Evolutionary conservation across 1,140 invertebrate genomes (phyloP).

Genomic region (Rhopalosiphum maidis): DNA sequence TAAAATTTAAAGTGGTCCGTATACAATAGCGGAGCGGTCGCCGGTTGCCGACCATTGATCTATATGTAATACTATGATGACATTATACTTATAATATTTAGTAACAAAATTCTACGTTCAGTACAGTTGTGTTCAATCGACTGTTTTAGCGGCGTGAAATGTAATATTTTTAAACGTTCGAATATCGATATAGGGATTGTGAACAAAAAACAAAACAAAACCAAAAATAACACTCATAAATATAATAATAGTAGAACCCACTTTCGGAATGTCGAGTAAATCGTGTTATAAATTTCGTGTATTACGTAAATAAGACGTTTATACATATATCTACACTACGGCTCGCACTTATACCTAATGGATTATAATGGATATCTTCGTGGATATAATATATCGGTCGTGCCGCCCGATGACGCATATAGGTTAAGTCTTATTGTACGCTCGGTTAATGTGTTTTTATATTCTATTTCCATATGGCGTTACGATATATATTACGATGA

Average conservation of each 20-base stretch:
- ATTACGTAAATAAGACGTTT: not conserved
- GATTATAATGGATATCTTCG: constrained; percentile 17
- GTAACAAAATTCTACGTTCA: not conserved
- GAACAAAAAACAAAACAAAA: not conserved
- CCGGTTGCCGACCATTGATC: no score
- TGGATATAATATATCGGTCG: not conserved
- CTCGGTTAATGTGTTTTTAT: constrained; percentile 24
- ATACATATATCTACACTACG: not conserved
- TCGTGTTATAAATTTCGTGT: not conserved
- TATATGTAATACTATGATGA: no score
- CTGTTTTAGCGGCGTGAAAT: not conserved
- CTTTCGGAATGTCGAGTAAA: not conserved
- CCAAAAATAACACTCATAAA: not conserved
- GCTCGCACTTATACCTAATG: not conserved
- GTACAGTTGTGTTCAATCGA: not conserved
- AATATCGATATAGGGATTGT: not conserved
- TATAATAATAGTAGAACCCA: not conserved
- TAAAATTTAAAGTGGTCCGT: no score
- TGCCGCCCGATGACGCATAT: constrained; percentile 11
- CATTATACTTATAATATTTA: no score
- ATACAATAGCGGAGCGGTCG: no score
- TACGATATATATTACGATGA: not conserved
- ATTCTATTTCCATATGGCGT: constrained; percentile 24
- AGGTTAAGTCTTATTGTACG: not conserved
- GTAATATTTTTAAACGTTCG: not conserved